phyloP scores from a whole-genome alignment of 2,113 vertebrate genomes.

The Stictonetta naevosa region DNA sequence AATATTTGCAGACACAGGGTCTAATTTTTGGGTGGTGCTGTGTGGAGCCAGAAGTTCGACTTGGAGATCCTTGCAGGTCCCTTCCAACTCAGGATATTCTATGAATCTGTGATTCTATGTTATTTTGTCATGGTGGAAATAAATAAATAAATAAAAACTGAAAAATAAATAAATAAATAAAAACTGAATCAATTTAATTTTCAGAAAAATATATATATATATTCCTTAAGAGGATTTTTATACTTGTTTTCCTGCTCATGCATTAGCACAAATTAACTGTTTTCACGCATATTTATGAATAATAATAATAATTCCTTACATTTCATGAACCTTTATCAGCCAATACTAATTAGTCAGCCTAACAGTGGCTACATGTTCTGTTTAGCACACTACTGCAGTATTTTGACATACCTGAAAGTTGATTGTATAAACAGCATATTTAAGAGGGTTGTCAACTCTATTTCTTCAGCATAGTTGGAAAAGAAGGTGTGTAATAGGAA shows the following conservation, averaged over 20 bases:
- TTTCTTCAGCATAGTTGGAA: slow-evolving; percentile 4
- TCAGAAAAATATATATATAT: background rate
- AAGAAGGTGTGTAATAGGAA: background rate
- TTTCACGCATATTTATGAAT: background rate
- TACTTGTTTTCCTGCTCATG: background rate
- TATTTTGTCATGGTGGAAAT: background rate
- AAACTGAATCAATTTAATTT: background rate
- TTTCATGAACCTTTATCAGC: background rate
- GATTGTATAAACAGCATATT: background rate
- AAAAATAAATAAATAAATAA: background rate
- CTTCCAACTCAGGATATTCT: background rate
- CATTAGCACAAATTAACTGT: background rate
- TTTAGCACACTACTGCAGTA: background rate
- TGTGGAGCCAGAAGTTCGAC: background rate
- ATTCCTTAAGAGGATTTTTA: background rate
- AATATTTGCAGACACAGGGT: background rate
- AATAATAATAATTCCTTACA: background rate
- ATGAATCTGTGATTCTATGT: background rate
- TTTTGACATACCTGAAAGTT: background rate
- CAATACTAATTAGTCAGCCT: background rate
- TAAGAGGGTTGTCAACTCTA: background rate
- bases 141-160: background rate
- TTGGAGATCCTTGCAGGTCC: background rate
- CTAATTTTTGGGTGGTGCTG: background rate
- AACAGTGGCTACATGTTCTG: background rate